A percentile compares a stretch with the other conserved stretches of the same genome.
Conservation (phyloP, 2,888 invertebrate genomes). For the Sinohyriopsis cumingii region DNA sequence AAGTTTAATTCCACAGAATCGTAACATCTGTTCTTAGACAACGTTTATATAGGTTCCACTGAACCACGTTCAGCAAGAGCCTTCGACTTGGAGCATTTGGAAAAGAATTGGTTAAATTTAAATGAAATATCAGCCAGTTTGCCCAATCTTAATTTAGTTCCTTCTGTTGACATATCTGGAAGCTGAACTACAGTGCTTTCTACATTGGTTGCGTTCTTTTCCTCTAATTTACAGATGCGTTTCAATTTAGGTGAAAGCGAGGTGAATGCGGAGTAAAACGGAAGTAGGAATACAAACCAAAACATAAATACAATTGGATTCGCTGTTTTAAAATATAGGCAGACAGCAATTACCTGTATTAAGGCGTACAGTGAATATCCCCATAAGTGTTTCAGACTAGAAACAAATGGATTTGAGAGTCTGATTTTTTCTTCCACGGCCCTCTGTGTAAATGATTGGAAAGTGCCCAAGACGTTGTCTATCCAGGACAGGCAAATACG, state of each 20-base stretch:
- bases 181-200: too few relatives aligned
- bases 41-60: too few relatives aligned
- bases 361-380: conserved; percentile 56
- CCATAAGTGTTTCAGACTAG: conserved; percentile 60
- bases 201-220: too few relatives aligned
- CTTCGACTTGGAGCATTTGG: too few relatives aligned
- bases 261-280: conserved; percentile 60
- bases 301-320: conserved; percentile 51
- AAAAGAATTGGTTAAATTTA: too few relatives aligned
- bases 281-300: conserved; percentile 49
- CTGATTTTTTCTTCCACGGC: conserved; percentile 62
- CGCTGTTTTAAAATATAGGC: conserved; percentile 45
- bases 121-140: too few relatives aligned
- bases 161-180: too few relatives aligned
- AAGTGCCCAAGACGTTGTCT: conserved; percentile 54
- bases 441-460: conserved; percentile 62
- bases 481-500: conserved; percentile 56
- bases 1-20: too few relatives aligned
- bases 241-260: conserved; percentile 45
- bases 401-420: conserved; percentile 57
- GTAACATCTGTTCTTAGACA: too few relatives aligned
- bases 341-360: conserved; percentile 41
- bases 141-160: too few relatives aligned
- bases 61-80: too few relatives aligned
- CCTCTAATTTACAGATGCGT: not conserved